A percentile compares a stretch with the other conserved stretches of the same genome.
Conservation (phyloP, 92 coral and sea anemone species). For the Isaurus tuberculatus region DNA sequence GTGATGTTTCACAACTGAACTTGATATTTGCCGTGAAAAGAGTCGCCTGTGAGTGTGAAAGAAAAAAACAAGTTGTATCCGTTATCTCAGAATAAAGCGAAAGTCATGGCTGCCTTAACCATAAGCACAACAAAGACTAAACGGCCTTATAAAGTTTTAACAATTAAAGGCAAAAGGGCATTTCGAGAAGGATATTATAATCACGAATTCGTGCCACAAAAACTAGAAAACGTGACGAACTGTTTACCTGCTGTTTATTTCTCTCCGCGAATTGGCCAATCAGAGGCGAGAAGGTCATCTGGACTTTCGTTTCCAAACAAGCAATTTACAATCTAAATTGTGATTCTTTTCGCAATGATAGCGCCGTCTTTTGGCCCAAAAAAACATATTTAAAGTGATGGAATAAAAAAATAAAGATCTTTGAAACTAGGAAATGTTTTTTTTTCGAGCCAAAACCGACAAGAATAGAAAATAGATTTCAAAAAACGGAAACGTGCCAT, state of each 20-base stretch:
- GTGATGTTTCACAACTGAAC: not conserved
- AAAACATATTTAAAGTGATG: not conserved
- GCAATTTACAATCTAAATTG: not conserved
- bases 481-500: constrained; percentile 48
- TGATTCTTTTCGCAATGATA: not conserved
- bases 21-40: not conserved
- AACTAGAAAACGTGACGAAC: constrained; percentile 15
- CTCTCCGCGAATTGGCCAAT: constrained; percentile 27
- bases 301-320: not conserved
- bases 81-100: too few relatives aligned
- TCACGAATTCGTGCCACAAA: not conserved
- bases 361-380: too few relatives aligned
- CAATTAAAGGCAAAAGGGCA: not conserved
- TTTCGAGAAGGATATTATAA: not conserved
- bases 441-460: not conserved
- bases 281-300: constrained; percentile 7
- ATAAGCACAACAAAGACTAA: not conserved
- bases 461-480: not conserved
- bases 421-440: not conserved
- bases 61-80: too few relatives aligned
- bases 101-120: not conserved
- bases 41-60: too few relatives aligned
- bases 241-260: constrained; percentile 5
- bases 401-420: not conserved
- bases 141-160: not conserved